These are phyloP conservation scores for Mionectes olivaceus DNA, from an alignment of 2,797 vertebrate species.

Conservation along the genomic window DNA sequence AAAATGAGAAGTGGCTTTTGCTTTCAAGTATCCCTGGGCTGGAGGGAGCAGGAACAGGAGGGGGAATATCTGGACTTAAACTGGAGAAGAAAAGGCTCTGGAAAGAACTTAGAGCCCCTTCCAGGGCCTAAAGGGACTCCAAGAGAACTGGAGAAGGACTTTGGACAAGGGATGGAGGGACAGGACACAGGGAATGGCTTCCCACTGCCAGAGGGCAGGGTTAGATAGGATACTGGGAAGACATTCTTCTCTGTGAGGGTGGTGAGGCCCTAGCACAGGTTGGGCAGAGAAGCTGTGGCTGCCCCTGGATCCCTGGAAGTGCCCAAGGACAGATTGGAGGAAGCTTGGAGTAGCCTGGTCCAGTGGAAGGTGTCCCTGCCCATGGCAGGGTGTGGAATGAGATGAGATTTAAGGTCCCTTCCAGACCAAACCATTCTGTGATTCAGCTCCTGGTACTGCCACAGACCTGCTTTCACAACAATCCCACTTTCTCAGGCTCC, in stretches of 20 bases:
- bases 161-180: background rate
- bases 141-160: background rate
- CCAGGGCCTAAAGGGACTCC: rapidly evolving
- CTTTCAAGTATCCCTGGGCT: background rate
- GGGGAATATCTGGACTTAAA: background rate
- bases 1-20: background rate
- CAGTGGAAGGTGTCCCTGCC: rapidly evolving
- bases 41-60: background rate
- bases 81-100: background rate
- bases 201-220: background rate
- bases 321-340: rapidly evolving
- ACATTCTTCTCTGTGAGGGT: rapidly evolving
- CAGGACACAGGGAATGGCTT: background rate
- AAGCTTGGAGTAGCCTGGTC: background rate
- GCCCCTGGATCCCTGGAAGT: background rate
- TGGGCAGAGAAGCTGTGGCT: background rate
- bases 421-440: background rate
- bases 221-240: rapidly evolving
- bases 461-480: background rate
- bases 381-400: rapidly evolving
- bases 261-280: background rate
- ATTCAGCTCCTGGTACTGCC: background rate
- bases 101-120: rapidly evolving
- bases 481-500: background rate
- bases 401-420: background rate